phyloP scores from a whole-genome alignment of 2,113 vertebrate species.

The Cryptotis parvus region DNA sequence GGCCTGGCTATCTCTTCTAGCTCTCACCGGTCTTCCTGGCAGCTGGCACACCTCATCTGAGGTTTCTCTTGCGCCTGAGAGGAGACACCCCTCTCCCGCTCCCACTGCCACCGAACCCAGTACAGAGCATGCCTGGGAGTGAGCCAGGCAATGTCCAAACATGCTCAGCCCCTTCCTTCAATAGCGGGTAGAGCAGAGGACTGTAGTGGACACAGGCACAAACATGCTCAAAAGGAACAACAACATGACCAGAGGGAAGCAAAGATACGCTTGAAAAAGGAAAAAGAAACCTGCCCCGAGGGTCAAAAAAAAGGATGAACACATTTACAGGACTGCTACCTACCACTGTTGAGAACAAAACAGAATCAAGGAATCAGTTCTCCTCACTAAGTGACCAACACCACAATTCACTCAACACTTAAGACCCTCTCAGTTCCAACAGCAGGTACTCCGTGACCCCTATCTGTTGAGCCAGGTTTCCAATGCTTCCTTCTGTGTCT shows the following conservation, averaged over 20 bases:
- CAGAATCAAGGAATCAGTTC: neutral
- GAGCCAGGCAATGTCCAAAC: neutral
- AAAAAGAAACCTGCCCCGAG: neutral
- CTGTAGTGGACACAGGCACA: no score
- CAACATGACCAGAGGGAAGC: neutral
- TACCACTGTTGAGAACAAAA: neutral
- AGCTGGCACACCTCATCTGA: neutral
- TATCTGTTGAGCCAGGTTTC: neutral
- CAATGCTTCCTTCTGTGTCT: neutral
- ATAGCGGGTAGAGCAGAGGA: no score
- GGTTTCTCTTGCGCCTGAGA: neutral
- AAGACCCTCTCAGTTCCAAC: rapidly evolving
- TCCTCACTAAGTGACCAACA: neutral
- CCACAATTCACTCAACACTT: neutral
- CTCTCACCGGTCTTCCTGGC: neutral
- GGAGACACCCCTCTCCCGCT: neutral
- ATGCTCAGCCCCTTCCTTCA: no score
- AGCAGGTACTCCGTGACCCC: neutral
- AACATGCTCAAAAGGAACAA: no score
- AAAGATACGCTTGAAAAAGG: neutral
- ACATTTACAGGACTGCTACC: neutral
- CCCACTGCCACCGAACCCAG: no score
- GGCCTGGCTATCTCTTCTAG: neutral
- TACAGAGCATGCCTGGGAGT: neutral
- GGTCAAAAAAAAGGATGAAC: neutral